Conservation (phyloP, 2,888 invertebrate genomes). For the Chalcosyrphus nemorum region DNA sequence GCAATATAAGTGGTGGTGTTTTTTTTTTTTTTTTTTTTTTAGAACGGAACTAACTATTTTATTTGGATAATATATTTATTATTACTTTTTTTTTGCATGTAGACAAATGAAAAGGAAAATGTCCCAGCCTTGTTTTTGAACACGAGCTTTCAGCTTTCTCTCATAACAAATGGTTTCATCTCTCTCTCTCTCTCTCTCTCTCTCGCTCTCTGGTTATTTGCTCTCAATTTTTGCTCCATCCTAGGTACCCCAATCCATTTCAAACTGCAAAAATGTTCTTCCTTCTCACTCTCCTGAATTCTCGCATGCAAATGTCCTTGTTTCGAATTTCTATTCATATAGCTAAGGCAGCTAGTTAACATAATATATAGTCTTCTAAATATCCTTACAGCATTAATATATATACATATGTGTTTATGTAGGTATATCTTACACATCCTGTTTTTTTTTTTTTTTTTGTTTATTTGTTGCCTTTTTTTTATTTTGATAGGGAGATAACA, state of each 20-base stretch:
- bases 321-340: constrained; percentile 17
- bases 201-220: too few relatives aligned
- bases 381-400: neutral
- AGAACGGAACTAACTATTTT: too few relatives aligned
- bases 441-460: too few relatives aligned
- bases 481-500: too few relatives aligned
- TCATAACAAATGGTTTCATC: neutral
- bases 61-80: too few relatives aligned
- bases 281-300: neutral
- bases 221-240: too few relatives aligned
- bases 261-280: neutral
- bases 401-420: too few relatives aligned
- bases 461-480: too few relatives aligned
- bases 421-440: too few relatives aligned
- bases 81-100: neutral
- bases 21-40: too few relatives aligned
- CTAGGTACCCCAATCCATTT: neutral
- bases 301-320: constrained; percentile 17
- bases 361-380: too few relatives aligned
- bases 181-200: neutral
- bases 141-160: constrained; percentile 8
- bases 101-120: neutral
- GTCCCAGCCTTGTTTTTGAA: constrained; percentile 12
- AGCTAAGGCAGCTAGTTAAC: constrained; percentile 1
- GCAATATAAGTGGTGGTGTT: too few relatives aligned